A percentile compares a stretch with the other conserved stretches of the same genome.
phyloP scores from a whole-genome alignment of 2,113 vertebrate genomes.

The Eleginops maclovinus region DNA sequence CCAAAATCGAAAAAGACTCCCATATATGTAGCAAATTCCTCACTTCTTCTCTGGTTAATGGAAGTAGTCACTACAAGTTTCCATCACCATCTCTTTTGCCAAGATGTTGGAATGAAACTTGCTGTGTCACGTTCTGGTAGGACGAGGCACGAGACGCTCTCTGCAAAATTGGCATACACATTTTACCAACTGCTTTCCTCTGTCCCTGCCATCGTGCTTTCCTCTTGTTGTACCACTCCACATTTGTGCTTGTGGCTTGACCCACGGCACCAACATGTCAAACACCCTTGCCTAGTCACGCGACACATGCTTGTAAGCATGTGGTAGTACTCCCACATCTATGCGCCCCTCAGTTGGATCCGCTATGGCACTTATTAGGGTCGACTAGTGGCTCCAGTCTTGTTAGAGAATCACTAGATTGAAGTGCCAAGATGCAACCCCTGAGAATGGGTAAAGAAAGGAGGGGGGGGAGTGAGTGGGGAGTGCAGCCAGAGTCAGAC shows the following conservation, averaged over 20 bases:
- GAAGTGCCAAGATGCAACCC: conserved; percentile 41
- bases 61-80: not conserved
- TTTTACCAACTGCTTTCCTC: not conserved
- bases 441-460: conserved; percentile 19
- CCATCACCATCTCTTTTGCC: not conserved
- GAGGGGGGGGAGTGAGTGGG: not conserved
- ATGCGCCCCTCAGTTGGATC: not conserved
- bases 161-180: not conserved
- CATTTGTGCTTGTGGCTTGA: conserved; percentile 19
- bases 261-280: not conserved
- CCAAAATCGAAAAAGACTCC: not conserved
- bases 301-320: not conserved
- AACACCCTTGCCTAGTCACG: no score
- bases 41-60: no score
- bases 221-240: no score
- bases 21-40: not conserved
- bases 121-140: not conserved
- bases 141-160: not conserved
- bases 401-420: conserved; percentile 63
- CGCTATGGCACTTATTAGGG: conserved; percentile 53
- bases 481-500: conserved; percentile 47
- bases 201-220: conserved; percentile 16
- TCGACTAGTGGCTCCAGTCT: conserved; percentile 45
- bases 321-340: not conserved
- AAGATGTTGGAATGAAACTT: not conserved